Percentiles rank a stretch among this genome's conserved stretches.
Evolutionary conservation across 2,113 vertebrate species (phyloP).

Genomic region (Corynorhinus townsendii): DNA sequence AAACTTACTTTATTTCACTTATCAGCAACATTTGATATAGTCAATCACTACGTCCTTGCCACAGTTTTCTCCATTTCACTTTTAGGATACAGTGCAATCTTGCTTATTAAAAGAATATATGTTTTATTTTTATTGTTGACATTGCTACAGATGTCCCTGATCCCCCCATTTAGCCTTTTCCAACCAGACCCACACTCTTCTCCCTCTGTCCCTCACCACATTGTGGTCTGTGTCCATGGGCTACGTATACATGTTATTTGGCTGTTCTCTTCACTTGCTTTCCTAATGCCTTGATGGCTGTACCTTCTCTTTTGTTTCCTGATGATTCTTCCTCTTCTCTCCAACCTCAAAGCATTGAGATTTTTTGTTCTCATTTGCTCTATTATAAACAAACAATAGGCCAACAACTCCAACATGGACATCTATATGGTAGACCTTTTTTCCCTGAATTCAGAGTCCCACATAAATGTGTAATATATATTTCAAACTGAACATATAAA

Average conservation of each 20-base stretch:
- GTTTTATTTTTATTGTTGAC: too few species aligned
- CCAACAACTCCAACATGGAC: neutral
- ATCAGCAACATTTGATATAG: neutral
- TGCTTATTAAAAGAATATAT: neutral
- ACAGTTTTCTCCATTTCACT: neutral
- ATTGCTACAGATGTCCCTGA: too few species aligned
- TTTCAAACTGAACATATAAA: neutral
- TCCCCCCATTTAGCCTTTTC: too few species aligned
- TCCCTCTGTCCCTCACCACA: too few species aligned
- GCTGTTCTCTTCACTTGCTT: neutral
- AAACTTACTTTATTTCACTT: neutral
- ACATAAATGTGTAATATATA: neutral
- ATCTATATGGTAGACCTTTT: neutral
- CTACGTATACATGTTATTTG: too few species aligned
- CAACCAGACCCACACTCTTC: too few species aligned
- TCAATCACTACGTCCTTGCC: neutral
- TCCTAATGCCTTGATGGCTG: neutral
- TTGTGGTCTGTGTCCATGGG: too few species aligned
- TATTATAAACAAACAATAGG: neutral
- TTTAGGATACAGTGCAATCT: neutral
- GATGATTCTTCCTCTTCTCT: neutral
- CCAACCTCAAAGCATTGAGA: accelerated
- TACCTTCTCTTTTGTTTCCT: neutral
- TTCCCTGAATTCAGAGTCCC: neutral
- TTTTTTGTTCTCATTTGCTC: neutral